A percentile compares a stretch with the other conserved stretches of the same genome.
These are phyloP conservation scores for Perognathus longimembris DNA, from an alignment of 2,113 vertebrate species.

Conservation along the genomic window DNA sequence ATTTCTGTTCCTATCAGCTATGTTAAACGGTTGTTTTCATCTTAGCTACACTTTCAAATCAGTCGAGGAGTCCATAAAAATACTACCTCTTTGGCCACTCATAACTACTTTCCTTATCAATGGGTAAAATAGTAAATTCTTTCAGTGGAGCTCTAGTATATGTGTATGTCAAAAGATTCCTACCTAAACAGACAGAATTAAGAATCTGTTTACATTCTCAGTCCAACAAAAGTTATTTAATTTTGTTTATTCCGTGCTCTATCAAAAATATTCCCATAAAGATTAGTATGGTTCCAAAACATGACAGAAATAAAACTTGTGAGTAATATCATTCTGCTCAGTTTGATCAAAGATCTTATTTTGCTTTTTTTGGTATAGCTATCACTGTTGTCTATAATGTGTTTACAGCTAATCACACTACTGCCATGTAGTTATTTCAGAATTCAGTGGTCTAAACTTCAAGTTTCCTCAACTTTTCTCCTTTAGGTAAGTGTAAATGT, in stretches of 20 bases:
- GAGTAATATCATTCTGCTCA: conserved; percentile 21
- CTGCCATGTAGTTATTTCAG: neutral
- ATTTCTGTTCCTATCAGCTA: neutral
- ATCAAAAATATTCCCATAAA: neutral
- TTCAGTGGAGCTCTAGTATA: neutral
- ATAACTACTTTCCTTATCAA: neutral
- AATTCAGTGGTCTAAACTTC: neutral
- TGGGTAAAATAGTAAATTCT: neutral
- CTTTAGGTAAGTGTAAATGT: conserved; percentile 24
- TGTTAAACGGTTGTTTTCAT: conserved; percentile 22
- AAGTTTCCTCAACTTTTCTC: conserved; percentile 24
- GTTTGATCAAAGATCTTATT: conserved; percentile 33
- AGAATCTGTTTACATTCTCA: neutral
- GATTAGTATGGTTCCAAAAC: conserved; percentile 20
- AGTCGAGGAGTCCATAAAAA: neutral
- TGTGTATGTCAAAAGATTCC: conserved; percentile 25
- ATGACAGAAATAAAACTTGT: conserved; percentile 21
- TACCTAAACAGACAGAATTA: neutral
- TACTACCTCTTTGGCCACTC: neutral
- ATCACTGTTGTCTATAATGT: neutral
- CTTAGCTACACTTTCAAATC: neutral
- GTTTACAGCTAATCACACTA: neutral
- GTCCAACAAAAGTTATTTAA: conserved; percentile 27
- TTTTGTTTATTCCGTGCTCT: conserved; percentile 10
- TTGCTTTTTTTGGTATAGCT: conserved; percentile 6